Evolutionary conservation across 2,797 vertebrate genomes (phyloP).

Genomic region (Oreochromis grahami): DNA sequence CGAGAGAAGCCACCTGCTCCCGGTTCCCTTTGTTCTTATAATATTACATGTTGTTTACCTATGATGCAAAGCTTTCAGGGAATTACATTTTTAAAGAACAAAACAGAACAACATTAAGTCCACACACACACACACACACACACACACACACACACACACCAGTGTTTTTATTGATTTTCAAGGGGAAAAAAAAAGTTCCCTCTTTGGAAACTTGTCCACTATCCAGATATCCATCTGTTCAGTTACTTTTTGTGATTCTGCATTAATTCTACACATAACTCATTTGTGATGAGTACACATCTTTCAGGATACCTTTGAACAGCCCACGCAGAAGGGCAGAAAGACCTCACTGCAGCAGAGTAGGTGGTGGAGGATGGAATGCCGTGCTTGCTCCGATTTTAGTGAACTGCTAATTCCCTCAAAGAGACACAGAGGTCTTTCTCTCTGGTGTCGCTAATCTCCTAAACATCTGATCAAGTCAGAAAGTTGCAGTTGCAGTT

Average conservation of each 20-base stretch:
- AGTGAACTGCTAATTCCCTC: not conserved
- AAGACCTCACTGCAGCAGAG: not conserved
- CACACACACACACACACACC: not conserved
- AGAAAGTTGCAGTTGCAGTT: not conserved
- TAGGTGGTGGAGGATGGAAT: not conserved
- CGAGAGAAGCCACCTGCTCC: not conserved
- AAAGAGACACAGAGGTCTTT: not conserved
- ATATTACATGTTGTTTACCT: not conserved
- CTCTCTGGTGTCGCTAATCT: not conserved
- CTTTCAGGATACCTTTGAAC: not conserved
- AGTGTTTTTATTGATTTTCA: not conserved
- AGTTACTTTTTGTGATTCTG: not conserved
- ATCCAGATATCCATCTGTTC: not conserved
- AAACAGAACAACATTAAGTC: not conserved
- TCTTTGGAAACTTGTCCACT: rapidly evolving
- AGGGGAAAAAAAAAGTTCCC: not conserved
- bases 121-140: too few relatives aligned
- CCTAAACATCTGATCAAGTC: not conserved
- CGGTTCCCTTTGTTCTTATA: not conserved
- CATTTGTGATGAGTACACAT: not conserved
- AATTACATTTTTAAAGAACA: not conserved
- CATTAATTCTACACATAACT: not conserved
- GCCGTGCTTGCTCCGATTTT: rapidly evolving
- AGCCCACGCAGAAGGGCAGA: not conserved
- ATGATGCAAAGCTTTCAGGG: not conserved